phyloP scores from a whole-genome alignment of 2,113 vertebrate species.

The Phalacrocorax aristotelis region DNA sequence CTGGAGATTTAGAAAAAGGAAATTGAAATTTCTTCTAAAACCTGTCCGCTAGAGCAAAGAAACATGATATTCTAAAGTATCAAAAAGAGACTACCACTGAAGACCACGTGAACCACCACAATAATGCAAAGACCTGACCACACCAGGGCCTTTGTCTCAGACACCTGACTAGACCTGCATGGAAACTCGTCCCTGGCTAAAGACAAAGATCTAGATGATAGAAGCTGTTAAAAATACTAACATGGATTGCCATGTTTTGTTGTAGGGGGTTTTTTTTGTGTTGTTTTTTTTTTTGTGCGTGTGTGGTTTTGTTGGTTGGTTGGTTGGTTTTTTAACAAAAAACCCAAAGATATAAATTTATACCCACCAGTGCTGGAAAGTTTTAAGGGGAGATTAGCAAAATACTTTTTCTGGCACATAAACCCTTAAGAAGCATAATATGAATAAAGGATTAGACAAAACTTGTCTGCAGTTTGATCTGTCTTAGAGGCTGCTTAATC shows the following conservation, averaged over 20 bases:
- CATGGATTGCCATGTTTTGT: background rate
- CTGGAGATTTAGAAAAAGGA: background rate
- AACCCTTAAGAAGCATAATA: background rate
- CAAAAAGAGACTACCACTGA: background rate
- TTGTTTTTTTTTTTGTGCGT: too few species aligned
- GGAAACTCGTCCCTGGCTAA: background rate
- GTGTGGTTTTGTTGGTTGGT: background rate
- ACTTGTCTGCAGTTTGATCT: background rate
- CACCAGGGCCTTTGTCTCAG: background rate
- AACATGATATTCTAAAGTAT: background rate
- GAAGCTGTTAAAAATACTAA: background rate
- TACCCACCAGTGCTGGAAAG: background rate
- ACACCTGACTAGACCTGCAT: background rate
- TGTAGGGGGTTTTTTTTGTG: too few species aligned
- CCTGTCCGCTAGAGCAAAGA: background rate
- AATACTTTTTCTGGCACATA: background rate
- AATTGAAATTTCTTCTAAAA: background rate
- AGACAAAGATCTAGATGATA: background rate
- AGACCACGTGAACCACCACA: background rate
- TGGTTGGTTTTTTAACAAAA: background rate
- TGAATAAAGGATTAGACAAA: background rate
- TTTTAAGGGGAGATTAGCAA: background rate
- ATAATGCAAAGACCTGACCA: background rate
- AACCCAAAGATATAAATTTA: background rate
- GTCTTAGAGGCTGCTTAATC: background rate